phyloP scores from a whole-genome alignment of 2,888 invertebrate genomes.

The Silvanus unidentatus region DNA sequence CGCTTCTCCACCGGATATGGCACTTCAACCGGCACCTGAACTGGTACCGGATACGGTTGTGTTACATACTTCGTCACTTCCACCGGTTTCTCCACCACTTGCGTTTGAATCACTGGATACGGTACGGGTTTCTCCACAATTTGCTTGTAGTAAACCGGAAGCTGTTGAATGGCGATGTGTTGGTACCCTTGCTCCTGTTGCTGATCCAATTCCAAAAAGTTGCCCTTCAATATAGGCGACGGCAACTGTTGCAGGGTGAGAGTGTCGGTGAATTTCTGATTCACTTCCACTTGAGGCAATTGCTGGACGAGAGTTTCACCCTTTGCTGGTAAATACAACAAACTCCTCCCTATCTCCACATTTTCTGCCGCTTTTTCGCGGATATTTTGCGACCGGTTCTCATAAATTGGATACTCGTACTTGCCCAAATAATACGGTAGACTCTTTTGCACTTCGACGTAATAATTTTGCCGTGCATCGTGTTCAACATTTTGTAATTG shows the following conservation, averaged over 20 bases:
- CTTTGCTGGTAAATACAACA: conserved; percentile 24
- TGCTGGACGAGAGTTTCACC: conserved; percentile 18
- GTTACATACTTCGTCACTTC: conserved; percentile 43
- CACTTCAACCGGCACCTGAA: conserved; percentile 39
- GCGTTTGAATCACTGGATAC: conserved; percentile 12
- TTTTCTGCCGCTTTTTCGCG: conserved; percentile 40
- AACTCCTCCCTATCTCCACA: conserved; percentile 46
- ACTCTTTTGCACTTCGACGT: conserved; percentile 62
- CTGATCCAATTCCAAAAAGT: conserved; percentile 23
- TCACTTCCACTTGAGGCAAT: conserved; percentile 13
- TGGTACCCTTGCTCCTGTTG: conserved; percentile 27
- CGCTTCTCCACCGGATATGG: conserved; percentile 30
- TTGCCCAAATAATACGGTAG: conserved; percentile 51
- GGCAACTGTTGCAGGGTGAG: conserved; percentile 18
- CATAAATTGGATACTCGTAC: conserved; percentile 44
- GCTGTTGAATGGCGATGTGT: conserved; percentile 26
- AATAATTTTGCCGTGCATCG: conserved; percentile 37
- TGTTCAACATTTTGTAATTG: conserved; percentile 47
- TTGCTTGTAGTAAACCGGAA: conserved; percentile 33
- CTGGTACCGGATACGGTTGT: conserved; percentile 39
- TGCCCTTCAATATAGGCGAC: conserved; percentile 14
- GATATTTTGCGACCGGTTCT: conserved; percentile 12
- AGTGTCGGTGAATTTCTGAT: conserved; percentile 15
- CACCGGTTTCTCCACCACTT: conserved; percentile 33
- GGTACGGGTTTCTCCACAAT: conserved; percentile 43